Evolutionary conservation across 1,140 invertebrate genomes (phyloP).

Genomic region (Drosophila pandora): DNA sequence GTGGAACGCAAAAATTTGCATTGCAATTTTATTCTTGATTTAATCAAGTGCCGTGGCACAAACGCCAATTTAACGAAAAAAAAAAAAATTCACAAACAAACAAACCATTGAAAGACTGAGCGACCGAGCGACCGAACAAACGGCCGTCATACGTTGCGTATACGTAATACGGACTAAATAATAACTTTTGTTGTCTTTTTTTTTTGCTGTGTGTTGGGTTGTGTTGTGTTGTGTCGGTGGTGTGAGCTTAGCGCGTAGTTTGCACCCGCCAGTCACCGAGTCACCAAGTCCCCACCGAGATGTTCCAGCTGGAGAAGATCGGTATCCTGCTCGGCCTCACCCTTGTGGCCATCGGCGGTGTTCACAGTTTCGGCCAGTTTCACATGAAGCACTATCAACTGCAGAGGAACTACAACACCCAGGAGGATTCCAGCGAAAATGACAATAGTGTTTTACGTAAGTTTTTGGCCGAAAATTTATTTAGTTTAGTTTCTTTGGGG

Average conservation of each 20-base stretch:
- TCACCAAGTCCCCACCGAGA: slow-evolving; percentile 14
- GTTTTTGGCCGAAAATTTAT: slow-evolving; percentile 11
- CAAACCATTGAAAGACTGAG: slow-evolving; percentile 1
- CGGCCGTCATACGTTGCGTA: slow-evolving; percentile 59
- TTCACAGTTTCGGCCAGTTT: slow-evolving; percentile 72
- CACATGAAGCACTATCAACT: slow-evolving; percentile 79
- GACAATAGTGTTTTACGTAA: slow-evolving; percentile 74
- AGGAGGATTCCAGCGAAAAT: slow-evolving; percentile 68
- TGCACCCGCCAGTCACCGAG: slow-evolving; percentile 50
- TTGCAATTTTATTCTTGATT: slow-evolving; percentile 75
- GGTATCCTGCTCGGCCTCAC: slow-evolving; percentile 43
- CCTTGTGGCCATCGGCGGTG: slow-evolving; percentile 44
- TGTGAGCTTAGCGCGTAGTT: slow-evolving; percentile 77
- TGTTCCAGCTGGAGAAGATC: slow-evolving; percentile 59
- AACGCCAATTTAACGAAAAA: slow-evolving; percentile 61
- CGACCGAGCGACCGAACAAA: background rate
- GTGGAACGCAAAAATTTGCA: slow-evolving; percentile 73
- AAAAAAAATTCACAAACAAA: slow-evolving; percentile 25
- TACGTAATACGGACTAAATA: slow-evolving; percentile 58
- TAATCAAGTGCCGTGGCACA: slow-evolving; percentile 71
- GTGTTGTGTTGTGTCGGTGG: slow-evolving; percentile 21
- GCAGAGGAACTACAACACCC: slow-evolving; percentile 65
- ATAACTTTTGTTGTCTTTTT: slow-evolving; percentile 9
- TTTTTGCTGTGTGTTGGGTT: background rate
- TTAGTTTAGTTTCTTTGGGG: no score